phyloP scores from a whole-genome alignment of 2,113 vertebrate species.

The Cyphomyrus discorhynchus region DNA sequence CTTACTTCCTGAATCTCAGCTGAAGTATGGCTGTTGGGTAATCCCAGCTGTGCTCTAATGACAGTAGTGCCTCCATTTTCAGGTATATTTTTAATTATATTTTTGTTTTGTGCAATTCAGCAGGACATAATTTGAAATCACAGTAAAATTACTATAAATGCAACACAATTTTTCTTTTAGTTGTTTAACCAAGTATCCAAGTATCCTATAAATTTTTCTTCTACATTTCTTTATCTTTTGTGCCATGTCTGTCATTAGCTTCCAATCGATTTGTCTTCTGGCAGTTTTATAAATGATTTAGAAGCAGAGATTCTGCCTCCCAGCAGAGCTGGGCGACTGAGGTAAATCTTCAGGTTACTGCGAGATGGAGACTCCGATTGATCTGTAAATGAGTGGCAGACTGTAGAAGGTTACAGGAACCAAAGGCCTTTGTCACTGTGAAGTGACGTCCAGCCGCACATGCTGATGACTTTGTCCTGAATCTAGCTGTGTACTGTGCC shows the following conservation, averaged over 20 bases:
- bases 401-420: neutral
- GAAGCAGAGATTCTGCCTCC: neutral
- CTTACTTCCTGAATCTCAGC: neutral
- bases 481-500: neutral
- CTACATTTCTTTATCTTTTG: neutral
- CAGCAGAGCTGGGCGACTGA: neutral
- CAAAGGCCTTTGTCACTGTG: neutral
- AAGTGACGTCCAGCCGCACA: neutral
- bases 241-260: neutral
- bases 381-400: neutral
- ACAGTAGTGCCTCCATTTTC: neutral
- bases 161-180: neutral
- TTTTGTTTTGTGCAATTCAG: neutral
- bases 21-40: neutral
- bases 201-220: neutral
- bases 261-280: neutral
- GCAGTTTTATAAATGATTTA: neutral
- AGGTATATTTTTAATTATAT: neutral
- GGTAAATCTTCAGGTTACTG: neutral
- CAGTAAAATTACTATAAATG: neutral
- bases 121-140: neutral
- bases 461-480: constrained; percentile 6
- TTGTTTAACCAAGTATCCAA: neutral
- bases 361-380: neutral
- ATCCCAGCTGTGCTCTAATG: neutral